A percentile compares a stretch with the other conserved stretches of the same genome.
phyloP scores from a whole-genome alignment of 2,888 invertebrate genomes.

The Thalpophila matura region DNA sequence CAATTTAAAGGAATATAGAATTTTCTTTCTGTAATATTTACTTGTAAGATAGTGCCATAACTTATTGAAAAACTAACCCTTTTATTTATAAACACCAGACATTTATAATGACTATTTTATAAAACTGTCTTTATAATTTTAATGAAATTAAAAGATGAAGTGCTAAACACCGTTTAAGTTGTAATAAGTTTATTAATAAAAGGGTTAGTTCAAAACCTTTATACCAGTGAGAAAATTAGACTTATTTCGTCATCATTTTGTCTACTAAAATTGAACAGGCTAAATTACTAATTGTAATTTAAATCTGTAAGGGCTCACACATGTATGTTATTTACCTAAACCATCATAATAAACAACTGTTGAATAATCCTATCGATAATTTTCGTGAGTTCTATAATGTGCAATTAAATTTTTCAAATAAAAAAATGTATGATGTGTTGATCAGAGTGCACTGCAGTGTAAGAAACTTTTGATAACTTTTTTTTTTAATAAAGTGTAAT shows the following conservation, averaged over 20 bases:
- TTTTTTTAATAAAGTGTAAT: slow-evolving; percentile 38
- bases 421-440: slow-evolving; percentile 22
- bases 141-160: background rate
- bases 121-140: no score
- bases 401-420: slow-evolving; percentile 13
- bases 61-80: slow-evolving; percentile 8
- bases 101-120: background rate
- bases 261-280: background rate
- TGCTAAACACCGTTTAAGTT: slow-evolving; percentile 1
- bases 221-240: slow-evolving; percentile 43
- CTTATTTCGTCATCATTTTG: slow-evolving; percentile 22
- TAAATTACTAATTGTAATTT: background rate
- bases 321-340: background rate
- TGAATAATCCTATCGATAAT: background rate
- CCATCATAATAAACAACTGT: background rate
- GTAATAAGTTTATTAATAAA: slow-evolving; percentile 11
- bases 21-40: slow-evolving; percentile 27
- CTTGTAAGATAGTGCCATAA: slow-evolving; percentile 56
- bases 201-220: slow-evolving; percentile 2
- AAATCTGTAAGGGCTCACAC: background rate
- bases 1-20: slow-evolving; percentile 33
- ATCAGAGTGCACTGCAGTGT: slow-evolving; percentile 40
- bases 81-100: slow-evolving; percentile 4
- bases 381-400: slow-evolving; percentile 9
- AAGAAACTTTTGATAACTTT: slow-evolving; percentile 47